Conservation (phyloP, 2,113 vertebrate species). For the human region GRCh38 chr12:65500501-65501000, state of each 20-base stretch:
- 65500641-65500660: conserved; percentile 57
- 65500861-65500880: background rate
- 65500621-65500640: conserved; percentile 29
- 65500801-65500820: background rate
- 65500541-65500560: conserved; percentile 20
- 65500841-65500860: background rate
- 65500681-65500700: background rate
- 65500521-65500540: background rate
- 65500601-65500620: conserved; percentile 39
- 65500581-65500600: background rate
- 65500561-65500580: background rate
- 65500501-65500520: background rate
- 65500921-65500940: conserved; percentile 10
- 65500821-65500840: background rate
- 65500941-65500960: background rate
- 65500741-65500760: background rate
- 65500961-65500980: conserved; percentile 52
- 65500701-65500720: background rate
- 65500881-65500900: background rate
- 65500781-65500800: background rate
- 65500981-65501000: conserved; percentile 51
- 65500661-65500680: background rate
- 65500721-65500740: background rate
- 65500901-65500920: background rate
- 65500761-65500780: background rate